Percentiles rank a stretch among this genome's conserved stretches.
Evolutionary conservation across 2,797 vertebrate genomes (phyloP).

Genomic region (Pteronotus mesoamericanus): DNA sequence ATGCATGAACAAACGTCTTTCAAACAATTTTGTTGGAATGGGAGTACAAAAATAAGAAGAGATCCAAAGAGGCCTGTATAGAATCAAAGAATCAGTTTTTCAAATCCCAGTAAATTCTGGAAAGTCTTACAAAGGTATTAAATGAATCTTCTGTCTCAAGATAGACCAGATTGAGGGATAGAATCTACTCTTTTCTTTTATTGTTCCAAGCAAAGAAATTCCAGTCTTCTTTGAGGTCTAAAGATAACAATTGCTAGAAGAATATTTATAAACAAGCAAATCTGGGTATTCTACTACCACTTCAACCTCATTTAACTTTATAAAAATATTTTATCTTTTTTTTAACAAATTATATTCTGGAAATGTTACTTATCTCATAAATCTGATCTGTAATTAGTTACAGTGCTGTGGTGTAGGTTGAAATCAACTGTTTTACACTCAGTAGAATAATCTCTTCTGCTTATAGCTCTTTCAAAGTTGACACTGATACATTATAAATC

Average conservation of each 20-base stretch:
- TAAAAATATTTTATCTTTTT: not conserved
- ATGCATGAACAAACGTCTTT: not conserved
- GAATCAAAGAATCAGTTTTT: not conserved
- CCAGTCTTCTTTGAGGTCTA: not conserved
- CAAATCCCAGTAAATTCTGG: not conserved
- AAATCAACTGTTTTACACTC: not conserved
- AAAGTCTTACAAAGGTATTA: not conserved
- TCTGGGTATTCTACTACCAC: not conserved
- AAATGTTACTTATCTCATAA: not conserved
- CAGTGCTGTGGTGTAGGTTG: not conserved
- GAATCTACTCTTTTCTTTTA: not conserved
- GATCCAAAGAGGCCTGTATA: not conserved
- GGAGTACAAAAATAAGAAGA: not conserved
- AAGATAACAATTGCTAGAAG: not conserved
- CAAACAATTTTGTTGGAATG: not conserved
- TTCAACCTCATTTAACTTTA: not conserved
- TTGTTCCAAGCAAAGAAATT: not conserved
- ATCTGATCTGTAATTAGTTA: not conserved
- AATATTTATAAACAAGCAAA: not conserved
- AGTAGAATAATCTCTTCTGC: slow-evolving; percentile 32
- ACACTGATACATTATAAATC: slow-evolving; percentile 48
- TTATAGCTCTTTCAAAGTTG: slow-evolving; percentile 41
- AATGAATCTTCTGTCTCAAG: not conserved
- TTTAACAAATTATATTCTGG: not conserved
- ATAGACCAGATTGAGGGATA: not conserved